Base-by-base conservation (phyloP, 2,797 vertebrate species). In the Alectoris magna region DNA sequence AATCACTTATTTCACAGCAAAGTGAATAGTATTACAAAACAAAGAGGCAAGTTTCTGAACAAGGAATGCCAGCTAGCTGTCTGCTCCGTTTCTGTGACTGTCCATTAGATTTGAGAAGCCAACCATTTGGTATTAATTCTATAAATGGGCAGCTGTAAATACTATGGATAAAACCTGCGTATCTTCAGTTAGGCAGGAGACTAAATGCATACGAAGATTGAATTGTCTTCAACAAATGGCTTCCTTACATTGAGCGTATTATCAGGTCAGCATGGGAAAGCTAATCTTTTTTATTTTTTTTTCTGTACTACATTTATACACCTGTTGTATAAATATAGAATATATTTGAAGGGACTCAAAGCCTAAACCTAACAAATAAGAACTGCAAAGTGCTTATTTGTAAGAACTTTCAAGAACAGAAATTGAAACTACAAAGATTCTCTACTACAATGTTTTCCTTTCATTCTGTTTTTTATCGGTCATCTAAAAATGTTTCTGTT, bases 381-480 rank as follows among this genome's bases (percentile, higher is more conserved):
- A 78, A 63, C 41, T 26, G 5, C 13, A 75, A 90, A n/a, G 24
- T 34, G 34, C 34, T 34, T 34, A 34, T 34, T 34, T 34, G 34
- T 34, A 34, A 34, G 34, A 34, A 34, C 34, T 34, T 34, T 34
- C 34, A 34, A 34, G 34, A 75, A 78, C 9, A 46, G 5, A 76
- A 70, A 26, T 21, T 12, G 39, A 34, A 88, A 43, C 26, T 38
- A 38, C 0, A 2, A 31, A 70, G 23, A 48, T 41, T 69, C 12
- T 78, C 41, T 76, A 10, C 34, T 64, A 58, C 18, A 68, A 36
- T 10, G 24, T 4, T 39, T 48, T 24, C 41, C 59, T 22, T 27
- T 4, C 2, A 10, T 78, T 59, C 46, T 0, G 6, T 0, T 0
- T 31, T 75, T 46, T 26, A 26, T 4, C 34, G 14, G 75, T 53